Evolutionary conservation across 2,797 vertebrate species (phyloP).

Genomic region (Pagetopsis macropterus): DNA sequence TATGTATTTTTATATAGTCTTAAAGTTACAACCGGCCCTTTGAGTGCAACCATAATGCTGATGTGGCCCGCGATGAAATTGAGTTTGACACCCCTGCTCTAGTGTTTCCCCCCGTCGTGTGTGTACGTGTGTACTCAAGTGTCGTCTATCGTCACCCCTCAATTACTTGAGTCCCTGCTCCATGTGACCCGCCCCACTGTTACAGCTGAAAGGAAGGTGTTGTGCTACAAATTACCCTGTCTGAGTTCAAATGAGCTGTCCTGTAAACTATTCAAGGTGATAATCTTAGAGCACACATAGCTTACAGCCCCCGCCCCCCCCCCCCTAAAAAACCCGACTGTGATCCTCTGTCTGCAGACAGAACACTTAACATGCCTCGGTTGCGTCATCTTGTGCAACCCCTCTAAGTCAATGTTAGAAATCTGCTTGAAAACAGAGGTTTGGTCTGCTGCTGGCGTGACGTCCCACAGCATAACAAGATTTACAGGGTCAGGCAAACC

Average conservation of each 20-base stretch:
- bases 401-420: not conserved
- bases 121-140: not conserved
- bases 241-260: constrained; percentile 31
- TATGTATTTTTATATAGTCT: too few species aligned
- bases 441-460: not conserved
- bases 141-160: constrained; percentile 40
- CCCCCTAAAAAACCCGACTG: not conserved
- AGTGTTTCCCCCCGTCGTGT: not conserved
- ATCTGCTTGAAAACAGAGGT: constrained; percentile 9
- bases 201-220: constrained; percentile 52
- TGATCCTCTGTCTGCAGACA: constrained; percentile 2
- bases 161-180: constrained; percentile 41
- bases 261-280: constrained; percentile 48
- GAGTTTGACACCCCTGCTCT: too few species aligned
- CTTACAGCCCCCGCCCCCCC: constrained; percentile 22
- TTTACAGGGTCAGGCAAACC: constrained; percentile 54
- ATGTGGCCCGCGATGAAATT: too few species aligned
- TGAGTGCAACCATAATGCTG: too few species aligned
- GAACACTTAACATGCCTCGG: constrained; percentile 29
- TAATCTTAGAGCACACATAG: constrained; percentile 41
- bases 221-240: constrained; percentile 48
- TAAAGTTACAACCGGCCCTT: too few species aligned
- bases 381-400: constrained; percentile 16
- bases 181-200: constrained; percentile 16
- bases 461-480: constrained; percentile 34